phyloP scores from a whole-genome alignment of 2,797 vertebrate genomes.

The Oreonectes daqikongensis region DNA sequence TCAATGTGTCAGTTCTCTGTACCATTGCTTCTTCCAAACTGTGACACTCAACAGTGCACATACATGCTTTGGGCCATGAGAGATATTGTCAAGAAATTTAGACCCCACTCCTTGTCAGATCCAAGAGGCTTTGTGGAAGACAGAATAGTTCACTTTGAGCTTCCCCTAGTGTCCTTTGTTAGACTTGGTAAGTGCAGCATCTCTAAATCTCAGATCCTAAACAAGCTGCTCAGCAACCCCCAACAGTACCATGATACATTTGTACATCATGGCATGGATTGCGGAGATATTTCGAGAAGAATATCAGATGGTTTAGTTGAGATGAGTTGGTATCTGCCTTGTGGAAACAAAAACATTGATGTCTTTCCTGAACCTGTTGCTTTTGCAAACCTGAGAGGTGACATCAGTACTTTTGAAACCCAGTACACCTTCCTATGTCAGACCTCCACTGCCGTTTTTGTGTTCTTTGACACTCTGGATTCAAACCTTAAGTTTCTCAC shows the following conservation, averaged over 20 bases:
- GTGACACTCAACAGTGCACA: constrained; percentile 62
- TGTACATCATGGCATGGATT: constrained; percentile 69
- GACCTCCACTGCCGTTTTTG: constrained; percentile 79
- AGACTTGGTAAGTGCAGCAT: constrained; percentile 68
- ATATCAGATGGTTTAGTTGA: constrained; percentile 78
- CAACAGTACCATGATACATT: constrained; percentile 74
- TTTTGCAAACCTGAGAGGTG: constrained; percentile 78
- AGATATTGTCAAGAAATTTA: constrained; percentile 78
- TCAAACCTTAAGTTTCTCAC: constrained; percentile 55
- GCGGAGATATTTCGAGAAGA: constrained; percentile 64
- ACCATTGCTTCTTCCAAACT: constrained; percentile 77
- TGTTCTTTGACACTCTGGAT: constrained; percentile 73
- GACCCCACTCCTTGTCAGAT: constrained; percentile 68
- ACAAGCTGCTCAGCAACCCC: constrained; percentile 74
- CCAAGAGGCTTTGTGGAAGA: constrained; percentile 73
- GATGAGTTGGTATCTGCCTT: constrained; percentile 81
- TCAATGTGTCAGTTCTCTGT: constrained; percentile 85
- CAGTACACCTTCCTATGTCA: constrained; percentile 79
- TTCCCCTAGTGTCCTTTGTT: constrained; percentile 73
- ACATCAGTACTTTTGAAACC: constrained; percentile 70
- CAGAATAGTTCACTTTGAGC: constrained; percentile 65
- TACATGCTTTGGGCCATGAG: constrained; percentile 84
- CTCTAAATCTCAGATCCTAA: constrained; percentile 82
- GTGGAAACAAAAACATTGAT: constrained; percentile 74
- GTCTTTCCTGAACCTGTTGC: constrained; percentile 77